Conservation (phyloP, 2,797 vertebrate genomes). For the Coluber constrictor region DNA sequence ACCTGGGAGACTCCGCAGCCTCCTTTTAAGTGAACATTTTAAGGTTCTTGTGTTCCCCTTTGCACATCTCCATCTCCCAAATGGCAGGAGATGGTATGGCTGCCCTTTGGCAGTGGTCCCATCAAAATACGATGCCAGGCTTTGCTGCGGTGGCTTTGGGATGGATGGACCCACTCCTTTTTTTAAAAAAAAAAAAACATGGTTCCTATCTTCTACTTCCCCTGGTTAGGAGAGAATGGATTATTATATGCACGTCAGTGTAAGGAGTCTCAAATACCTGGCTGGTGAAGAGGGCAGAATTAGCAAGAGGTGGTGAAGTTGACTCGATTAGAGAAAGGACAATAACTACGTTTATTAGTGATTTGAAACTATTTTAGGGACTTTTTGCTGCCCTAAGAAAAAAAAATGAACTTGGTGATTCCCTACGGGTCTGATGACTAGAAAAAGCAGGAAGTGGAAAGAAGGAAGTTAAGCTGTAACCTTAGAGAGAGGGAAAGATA, state of each 20-base stretch:
- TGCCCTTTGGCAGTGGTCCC: not conserved
- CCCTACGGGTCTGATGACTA: not conserved
- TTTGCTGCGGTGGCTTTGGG: not conserved
- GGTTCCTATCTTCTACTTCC: not conserved
- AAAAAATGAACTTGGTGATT: not conserved
- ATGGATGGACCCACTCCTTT: not conserved
- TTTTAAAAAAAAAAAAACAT: not conserved
- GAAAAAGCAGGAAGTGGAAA: not conserved
- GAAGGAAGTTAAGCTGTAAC: not conserved
- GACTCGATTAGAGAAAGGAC: not conserved
- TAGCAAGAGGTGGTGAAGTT: not conserved
- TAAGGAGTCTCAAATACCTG: not conserved
- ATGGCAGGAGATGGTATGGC: not conserved
- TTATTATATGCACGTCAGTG: not conserved
- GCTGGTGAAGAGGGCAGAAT: not conserved
- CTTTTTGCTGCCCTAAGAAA: not conserved
- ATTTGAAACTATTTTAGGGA: not conserved
- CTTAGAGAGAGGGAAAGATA: not conserved
- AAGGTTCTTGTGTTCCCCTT: not conserved
- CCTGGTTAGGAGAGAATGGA: not conserved
- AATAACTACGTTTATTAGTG: not conserved
- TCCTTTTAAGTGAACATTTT: not conserved
- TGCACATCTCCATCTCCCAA: not conserved
- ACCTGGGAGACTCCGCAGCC: not conserved
- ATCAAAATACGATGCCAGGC: not conserved